Evolutionary conservation across 2,113 vertebrate species (phyloP).

Genomic region (Rhea americana): DNA sequence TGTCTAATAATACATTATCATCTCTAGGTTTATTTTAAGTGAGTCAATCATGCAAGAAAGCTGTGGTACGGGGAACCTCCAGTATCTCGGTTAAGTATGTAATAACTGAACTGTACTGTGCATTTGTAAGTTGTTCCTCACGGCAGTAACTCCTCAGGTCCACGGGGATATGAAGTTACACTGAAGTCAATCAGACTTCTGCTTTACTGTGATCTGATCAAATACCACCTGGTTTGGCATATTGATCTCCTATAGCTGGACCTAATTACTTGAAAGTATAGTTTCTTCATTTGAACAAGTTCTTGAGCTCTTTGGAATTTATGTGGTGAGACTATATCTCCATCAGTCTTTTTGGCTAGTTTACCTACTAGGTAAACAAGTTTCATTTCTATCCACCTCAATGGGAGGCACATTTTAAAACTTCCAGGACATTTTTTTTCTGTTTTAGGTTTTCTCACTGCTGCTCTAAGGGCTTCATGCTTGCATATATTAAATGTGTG

Average conservation of each 20-base stretch:
- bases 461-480: not conserved
- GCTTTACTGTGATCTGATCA: not conserved
- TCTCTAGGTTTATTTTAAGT: not conserved
- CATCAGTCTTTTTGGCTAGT: not conserved
- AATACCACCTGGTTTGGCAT: not conserved
- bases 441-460: not conserved
- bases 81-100: rapidly evolving
- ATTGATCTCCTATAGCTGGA: rapidly evolving
- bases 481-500: not conserved
- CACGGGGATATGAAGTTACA: not conserved
- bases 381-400: not conserved
- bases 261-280: not conserved
- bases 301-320: not conserved
- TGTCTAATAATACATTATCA: not conserved
- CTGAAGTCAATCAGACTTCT: not conserved
- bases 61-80: rapidly evolving
- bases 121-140: not conserved
- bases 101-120: not conserved
- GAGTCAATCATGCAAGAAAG: not conserved
- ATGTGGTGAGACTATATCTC: not conserved
- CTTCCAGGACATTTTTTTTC: not conserved
- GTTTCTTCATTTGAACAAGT: not conserved
- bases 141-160: not conserved
- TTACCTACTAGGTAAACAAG: not conserved
- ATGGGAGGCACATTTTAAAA: not conserved